Base-by-base conservation (phyloP, 2,797 vertebrate species). In the Hozukius guyotensis region DNA sequence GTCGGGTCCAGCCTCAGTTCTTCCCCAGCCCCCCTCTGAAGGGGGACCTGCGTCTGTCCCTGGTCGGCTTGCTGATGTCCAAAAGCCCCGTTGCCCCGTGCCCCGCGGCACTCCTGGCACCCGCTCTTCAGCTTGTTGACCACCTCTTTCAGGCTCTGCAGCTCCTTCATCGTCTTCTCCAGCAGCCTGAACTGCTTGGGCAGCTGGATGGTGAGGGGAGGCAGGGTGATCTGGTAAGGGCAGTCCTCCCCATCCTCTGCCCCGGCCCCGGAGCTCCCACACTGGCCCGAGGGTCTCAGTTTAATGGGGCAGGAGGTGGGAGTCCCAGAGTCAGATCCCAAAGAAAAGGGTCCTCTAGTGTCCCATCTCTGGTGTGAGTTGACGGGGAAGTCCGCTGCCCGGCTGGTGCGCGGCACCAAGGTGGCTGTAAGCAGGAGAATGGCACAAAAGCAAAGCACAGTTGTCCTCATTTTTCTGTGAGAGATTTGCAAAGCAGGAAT, bases 151-250 rank as follows among this genome's bases (percentile, higher is more conserved):
- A 99, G 96, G 81, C 82, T 96, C 92, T 97, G 96, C 65, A 99
- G 95, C 88, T 99, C 97, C 90, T 97, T 97, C 86, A 99, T 89
- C 6, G 97, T 97, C 92, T 97, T 97, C 89, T 99, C 97, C 72
- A 99, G 93, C 86, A 97, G 91, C 83, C 94, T 93, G 82, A 98
- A 96, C 92, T 98, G 96, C 91, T 94, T 96, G 8, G 99, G 98
- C 75, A 99, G 94, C 95, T 99, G 97, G 72, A 99, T 93, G 66
- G 97, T 97, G 92, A 99, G 93, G 0, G 96, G 94, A 57, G 99
- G 99, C 90, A 99, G 86, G 64, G 91, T 96, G 85, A 99, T 92
- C 95, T 98, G 97, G 82, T 97, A 98, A 0, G 95, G 94, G 80
- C 98, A 99, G 7, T 97, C 96, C 8, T 96, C 97, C 10, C 89